Base-by-base conservation (phyloP, 35 echinoderm and acorn worm species). In the Stichopus chloronotus region DNA sequence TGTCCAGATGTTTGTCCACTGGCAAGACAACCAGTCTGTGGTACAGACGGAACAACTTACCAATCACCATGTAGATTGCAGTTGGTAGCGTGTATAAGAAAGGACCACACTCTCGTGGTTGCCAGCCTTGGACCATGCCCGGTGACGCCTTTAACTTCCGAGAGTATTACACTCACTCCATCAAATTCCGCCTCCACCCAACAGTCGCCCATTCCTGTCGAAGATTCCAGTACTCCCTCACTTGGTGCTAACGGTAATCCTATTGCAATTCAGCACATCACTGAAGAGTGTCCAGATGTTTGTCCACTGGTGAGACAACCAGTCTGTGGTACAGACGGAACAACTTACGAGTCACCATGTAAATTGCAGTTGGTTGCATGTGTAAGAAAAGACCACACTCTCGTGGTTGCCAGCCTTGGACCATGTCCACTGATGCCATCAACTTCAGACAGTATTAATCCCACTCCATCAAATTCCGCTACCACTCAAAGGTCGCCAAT, bases 311-410 rank as follows among this genome's bases (percentile, higher is more conserved):
- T 10, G 2, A 72, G 88, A 57, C 25, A 91, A 23, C 56, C 71
- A 43, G 88, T 91, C 5, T 91, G 88, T 53, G 88, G 88, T 57
- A 91, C 88, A 25, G 88, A 91, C 53, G 88, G 88, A 55, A 78
- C 72, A 4, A 91, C 63, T 5, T 91, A 91, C 52, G 24, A 76
- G 3, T 91, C 88, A 23, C 65, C 88, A 22, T 91, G 88, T 78
- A 21, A 77, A 9, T 65, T 91, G 54, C 88, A 91, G 88, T 78
- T 72, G 22, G 88, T 43, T 14, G 88, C 88, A 12, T 91, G 88
- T 91, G 88, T 78, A 53, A 77, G 56, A 8, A 91, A 78, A 19
- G 88, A 91, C 54, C 88, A 61, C 16, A 91, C 88, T 14, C 88
- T 91, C 4, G 76, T 91, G 88, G 88, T 91, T 7, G 88, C 63